Evolutionary conservation across 2,888 invertebrate genomes (phyloP).

Genomic region (Oegoconia quadripuncta): DNA sequence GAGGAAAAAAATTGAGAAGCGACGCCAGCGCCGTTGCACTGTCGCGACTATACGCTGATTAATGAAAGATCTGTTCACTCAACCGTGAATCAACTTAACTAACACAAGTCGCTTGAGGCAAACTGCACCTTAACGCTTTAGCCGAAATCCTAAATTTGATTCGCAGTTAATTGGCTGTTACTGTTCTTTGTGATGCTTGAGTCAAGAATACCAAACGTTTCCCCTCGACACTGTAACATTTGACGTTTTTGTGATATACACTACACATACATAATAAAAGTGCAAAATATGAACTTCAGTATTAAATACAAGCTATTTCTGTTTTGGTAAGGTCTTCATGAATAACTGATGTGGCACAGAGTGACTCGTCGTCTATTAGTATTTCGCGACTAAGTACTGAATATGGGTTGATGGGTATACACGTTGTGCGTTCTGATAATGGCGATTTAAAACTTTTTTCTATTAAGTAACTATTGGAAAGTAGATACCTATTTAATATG

Average conservation of each 20-base stretch:
- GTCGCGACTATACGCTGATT: constrained; percentile 76
- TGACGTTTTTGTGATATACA: constrained; percentile 75
- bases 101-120: constrained; percentile 10
- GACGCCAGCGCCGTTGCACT: constrained; percentile 70
- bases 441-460: too few relatives aligned
- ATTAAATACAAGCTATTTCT: too few relatives aligned
- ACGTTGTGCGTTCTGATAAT: too few relatives aligned
- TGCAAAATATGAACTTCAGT: constrained; percentile 64
- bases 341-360: background rate
- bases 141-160: constrained; percentile 17
- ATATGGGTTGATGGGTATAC: too few relatives aligned
- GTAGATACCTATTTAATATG: too few relatives aligned
- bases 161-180: constrained; percentile 16
- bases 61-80: constrained; percentile 70
- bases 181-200: constrained; percentile 16
- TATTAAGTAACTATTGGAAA: too few relatives aligned
- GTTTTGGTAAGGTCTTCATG: too few relatives aligned
- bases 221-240: constrained; percentile 76
- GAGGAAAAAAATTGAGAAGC: constrained; percentile 73
- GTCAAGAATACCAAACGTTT: constrained; percentile 73
- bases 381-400: too few relatives aligned
- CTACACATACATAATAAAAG: constrained; percentile 66
- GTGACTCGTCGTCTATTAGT: too few relatives aligned
- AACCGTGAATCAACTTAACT: constrained; percentile 50
- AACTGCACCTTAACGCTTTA: constrained; percentile 9